A percentile compares a stretch with the other conserved stretches of the same genome.
Conservation (phyloP, 2,113 vertebrate species). For the Chaenogobius annularis region DNA sequence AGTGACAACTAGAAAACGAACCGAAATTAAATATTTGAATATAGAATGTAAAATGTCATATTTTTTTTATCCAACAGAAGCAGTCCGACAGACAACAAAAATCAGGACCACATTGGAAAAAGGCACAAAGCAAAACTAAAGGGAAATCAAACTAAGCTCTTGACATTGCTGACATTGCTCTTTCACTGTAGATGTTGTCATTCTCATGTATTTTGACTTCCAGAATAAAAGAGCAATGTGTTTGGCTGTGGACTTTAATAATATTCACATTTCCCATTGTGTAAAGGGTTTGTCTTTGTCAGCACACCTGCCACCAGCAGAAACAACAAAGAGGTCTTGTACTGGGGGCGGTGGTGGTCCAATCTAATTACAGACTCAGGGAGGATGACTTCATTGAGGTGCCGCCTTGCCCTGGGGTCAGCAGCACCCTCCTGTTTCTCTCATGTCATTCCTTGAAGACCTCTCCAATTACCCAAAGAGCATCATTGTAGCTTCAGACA, state of each 20-base stretch:
- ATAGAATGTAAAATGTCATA: neutral
- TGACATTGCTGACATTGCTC: too few relatives aligned
- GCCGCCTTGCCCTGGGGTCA: constrained; percentile 47
- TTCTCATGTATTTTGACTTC: neutral
- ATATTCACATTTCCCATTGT: constrained; percentile 8
- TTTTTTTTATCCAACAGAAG: neutral
- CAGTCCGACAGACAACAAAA: neutral
- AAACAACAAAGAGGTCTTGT: constrained; percentile 54
- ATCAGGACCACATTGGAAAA: neutral
- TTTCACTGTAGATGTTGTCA: neutral
- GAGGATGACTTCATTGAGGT: constrained; percentile 60
- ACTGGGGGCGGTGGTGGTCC: constrained; percentile 33
- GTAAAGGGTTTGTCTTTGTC: neutral
- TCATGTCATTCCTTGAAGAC: constrained; percentile 17
- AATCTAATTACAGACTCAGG: constrained; percentile 70
- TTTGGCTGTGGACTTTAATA: neutral
- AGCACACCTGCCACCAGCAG: constrained; percentile 54
- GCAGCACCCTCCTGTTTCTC: constrained; percentile 24
- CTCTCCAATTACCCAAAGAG: constrained; percentile 29
- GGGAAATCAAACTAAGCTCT: too few relatives aligned
- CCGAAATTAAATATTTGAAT: too few relatives aligned
- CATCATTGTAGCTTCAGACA: constrained; percentile 11
- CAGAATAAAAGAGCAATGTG: neutral
- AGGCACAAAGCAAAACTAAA: too few relatives aligned
- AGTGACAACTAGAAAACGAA: too few relatives aligned